Percentiles rank a stretch among this genome's conserved stretches.
phyloP scores from a whole-genome alignment of 1,140 invertebrate species.

The Calephelis virginiensis region DNA sequence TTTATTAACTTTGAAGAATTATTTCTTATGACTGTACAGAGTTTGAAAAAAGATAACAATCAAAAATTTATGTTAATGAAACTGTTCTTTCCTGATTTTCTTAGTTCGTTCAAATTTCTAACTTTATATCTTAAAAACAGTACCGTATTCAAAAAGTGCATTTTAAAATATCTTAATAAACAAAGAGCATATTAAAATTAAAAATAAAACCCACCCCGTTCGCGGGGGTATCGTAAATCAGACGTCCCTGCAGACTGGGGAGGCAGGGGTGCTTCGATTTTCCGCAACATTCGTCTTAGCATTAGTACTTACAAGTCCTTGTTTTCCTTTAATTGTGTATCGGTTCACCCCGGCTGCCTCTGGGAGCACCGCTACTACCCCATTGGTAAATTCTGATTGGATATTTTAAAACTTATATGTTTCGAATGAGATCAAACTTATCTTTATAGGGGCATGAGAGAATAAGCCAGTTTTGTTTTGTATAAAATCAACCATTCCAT shows the following conservation, averaged over 20 bases:
- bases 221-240: conserved; percentile 65
- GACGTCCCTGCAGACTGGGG: conserved; percentile 57
- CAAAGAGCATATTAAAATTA: conserved; percentile 49
- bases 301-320: conserved; percentile 64
- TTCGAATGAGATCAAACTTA: conserved; percentile 1
- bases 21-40: no score
- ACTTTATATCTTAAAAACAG: not conserved
- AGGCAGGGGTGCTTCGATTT: conserved; percentile 59
- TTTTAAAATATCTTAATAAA: conserved; percentile 29
- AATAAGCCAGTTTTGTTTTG: not conserved
- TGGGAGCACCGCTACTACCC: conserved; percentile 12
- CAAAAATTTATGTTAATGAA: no score
- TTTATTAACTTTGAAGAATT: no score
- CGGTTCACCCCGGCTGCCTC: conserved; percentile 47
- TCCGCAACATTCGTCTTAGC: conserved; percentile 77
- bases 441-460: not conserved
- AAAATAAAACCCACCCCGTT: conserved; percentile 46
- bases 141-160: not conserved
- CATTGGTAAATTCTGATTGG: conserved; percentile 19
- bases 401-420: conserved; percentile 13
- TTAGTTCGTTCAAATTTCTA: no score
- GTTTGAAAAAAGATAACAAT: no score
- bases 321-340: conserved; percentile 74
- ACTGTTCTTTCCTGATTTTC: no score
- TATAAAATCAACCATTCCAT: not conserved